Percentiles rank a stretch among this genome's conserved stretches.
Conservation (phyloP, 30 jellyfish, hydroid and myxozoan genomes). For the Turritopsis dohrnii region DNA sequence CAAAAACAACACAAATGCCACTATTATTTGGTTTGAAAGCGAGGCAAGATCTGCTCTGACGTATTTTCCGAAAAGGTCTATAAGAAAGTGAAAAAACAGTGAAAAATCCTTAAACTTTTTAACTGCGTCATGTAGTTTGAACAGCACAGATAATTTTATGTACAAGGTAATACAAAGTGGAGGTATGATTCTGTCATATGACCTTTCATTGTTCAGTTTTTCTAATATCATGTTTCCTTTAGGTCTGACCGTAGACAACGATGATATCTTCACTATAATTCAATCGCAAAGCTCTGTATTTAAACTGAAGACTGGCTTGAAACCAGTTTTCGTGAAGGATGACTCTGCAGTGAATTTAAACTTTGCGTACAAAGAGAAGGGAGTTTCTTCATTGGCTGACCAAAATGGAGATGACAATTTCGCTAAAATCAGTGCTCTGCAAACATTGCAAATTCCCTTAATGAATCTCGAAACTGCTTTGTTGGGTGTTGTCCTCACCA, state of each 20-base stretch:
- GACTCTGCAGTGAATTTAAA: constrained; percentile 21
- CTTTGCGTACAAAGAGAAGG: constrained; percentile 40
- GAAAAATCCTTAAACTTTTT: no score
- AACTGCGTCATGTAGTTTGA: no score
- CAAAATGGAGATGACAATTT: constrained; percentile 40
- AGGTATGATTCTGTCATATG: not conserved
- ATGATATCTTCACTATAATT: constrained; percentile 23
- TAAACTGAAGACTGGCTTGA: constrained; percentile 69
- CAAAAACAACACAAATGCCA: no score
- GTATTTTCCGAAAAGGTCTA: no score
- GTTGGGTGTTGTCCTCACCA: constrained; percentile 17
- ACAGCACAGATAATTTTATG: no score
- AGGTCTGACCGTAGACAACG: constrained; percentile 2
- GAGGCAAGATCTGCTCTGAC: no score
- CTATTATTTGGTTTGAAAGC: no score
- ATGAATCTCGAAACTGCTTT: constrained; percentile 50
- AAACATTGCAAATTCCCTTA: constrained; percentile 40
- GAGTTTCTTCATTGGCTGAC: constrained; percentile 36
- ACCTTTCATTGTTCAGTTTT: not conserved
- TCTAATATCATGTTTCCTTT: not conserved
- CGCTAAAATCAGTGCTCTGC: constrained; percentile 34
- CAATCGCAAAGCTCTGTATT: constrained; percentile 47
- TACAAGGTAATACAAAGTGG: no score
- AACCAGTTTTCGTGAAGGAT: constrained; percentile 44
- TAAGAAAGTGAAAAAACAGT: no score